Base-by-base conservation (phyloP, 2,113 vertebrate genomes). In the Gymnocephalus cernua region DNA sequence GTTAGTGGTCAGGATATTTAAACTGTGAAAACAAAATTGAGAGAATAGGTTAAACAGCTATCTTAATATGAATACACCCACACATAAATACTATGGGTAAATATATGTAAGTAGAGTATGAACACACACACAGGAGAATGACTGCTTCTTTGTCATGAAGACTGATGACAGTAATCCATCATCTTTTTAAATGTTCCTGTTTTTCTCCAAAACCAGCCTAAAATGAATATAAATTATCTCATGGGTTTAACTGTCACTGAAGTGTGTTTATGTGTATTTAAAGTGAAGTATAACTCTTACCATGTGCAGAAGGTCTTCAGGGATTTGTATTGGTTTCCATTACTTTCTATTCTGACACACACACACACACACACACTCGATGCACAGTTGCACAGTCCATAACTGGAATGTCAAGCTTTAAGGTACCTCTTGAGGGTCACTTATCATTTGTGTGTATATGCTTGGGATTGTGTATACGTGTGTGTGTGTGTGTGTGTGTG, bases 241-340 rank as follows among this genome's bases (percentile, higher is more conserved):
- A 4, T 77, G 67, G 66, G 79, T 57, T 64, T 56, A 77, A 74
- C 51, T 86, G 77, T 84, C 63, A 83, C 67, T 74, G 67, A 59
- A 81, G 61, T 80, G 79, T 74, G 67, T 87, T 81, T 85, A 45
- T 81, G 71, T 83, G 56, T 72, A 77, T 85, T 64, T 68, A 73
- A 50, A 32, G 71, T 45, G 56, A 82, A 45, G 41, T 65, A 16
- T 85, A 83, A 89, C 62, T 67, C 44, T 73, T 21, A 76, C 77
- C 85, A 91, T 81, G 76, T 91, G 85, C 71, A 41, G 74, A 29
- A n/a, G 27, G 73, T 79, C 86, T 76, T 21, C 7, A 19, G 82
- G 59, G 84, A 84, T 68, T 68, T 79, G 13, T 45, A 82, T 58
- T 44, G 77, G 62, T 65, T 83, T 74, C 78, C 38, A 64, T 64